A percentile compares a stretch with the other conserved stretches of the same genome.
Evolutionary conservation across 2,797 vertebrate genomes (phyloP).

Genomic region (Microcaecilia unicolor): DNA sequence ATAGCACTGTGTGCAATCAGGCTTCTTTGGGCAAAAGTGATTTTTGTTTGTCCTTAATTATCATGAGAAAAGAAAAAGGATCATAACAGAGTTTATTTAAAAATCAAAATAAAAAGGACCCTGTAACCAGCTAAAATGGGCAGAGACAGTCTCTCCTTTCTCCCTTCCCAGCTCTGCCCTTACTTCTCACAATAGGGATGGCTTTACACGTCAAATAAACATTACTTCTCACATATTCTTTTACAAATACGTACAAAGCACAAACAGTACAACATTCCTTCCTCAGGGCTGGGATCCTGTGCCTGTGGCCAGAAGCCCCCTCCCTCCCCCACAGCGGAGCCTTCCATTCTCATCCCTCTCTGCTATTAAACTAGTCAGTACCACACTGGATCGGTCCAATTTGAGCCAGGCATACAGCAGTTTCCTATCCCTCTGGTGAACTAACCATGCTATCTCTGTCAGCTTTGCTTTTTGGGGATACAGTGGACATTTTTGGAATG

Average conservation of each 20-base stretch:
- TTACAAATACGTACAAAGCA: slow-evolving; percentile 71
- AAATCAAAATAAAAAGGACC: no score
- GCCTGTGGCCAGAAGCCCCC: not conserved
- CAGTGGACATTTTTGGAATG: no score
- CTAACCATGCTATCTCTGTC: no score
- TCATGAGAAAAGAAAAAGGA: no score
- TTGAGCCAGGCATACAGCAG: no score
- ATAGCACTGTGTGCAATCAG: slow-evolving; percentile 61
- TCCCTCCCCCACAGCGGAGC: no score
- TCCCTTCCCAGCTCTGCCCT: not conserved
- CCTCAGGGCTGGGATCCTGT: slow-evolving; percentile 1
- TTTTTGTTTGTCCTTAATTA: slow-evolving; percentile 22
- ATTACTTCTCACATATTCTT: slow-evolving; percentile 70
- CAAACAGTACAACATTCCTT: slow-evolving; percentile 23
- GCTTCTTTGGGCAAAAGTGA: slow-evolving; percentile 58
- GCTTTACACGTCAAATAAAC: slow-evolving; percentile 40
- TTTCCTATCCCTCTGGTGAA: no score
- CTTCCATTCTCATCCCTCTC: not conserved
- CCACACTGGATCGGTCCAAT: not conserved
- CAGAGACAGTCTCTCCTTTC: no score
- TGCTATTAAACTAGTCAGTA: not conserved
- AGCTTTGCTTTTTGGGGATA: no score
- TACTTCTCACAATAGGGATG: slow-evolving; percentile 15
- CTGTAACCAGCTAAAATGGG: no score
- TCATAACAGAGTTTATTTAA: no score